phyloP scores from a whole-genome alignment of 2,888 invertebrate species.

The Meiosimyza platycephala region DNA sequence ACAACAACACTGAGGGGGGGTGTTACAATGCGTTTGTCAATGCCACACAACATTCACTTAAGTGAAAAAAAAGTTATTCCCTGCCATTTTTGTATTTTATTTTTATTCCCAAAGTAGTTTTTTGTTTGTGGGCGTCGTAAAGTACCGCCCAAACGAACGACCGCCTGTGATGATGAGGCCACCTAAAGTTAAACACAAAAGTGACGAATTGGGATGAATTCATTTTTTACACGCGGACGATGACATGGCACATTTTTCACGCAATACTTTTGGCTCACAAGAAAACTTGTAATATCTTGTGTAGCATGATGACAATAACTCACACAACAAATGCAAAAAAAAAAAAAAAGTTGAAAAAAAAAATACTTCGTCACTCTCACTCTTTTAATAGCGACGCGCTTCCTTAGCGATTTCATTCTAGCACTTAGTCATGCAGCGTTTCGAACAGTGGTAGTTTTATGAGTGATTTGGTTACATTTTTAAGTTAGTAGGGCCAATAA shows the following conservation, averaged over 20 bases:
- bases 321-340: background rate
- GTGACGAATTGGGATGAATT: slow-evolving; percentile 27
- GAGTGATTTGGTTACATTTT: too few relatives aligned
- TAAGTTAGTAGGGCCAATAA: too few relatives aligned
- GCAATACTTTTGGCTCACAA: slow-evolving; percentile 5
- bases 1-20: slow-evolving; percentile 9
- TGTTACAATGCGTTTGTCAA: background rate
- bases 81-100: background rate
- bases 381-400: too few relatives aligned
- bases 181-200: slow-evolving; percentile 7
- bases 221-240: slow-evolving; percentile 21
- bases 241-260: slow-evolving; percentile 17
- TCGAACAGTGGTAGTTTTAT: too few relatives aligned
- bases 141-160: background rate
- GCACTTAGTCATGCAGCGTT: too few relatives aligned
- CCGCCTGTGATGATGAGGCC: background rate
- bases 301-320: slow-evolving; percentile 24
- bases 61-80: slow-evolving; percentile 23
- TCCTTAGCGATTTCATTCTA: too few relatives aligned
- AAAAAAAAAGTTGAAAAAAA: too few relatives aligned
- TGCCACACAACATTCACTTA: slow-evolving; percentile 6
- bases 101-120: slow-evolving; percentile 8
- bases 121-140: background rate
- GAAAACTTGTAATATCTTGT: slow-evolving; percentile 24
- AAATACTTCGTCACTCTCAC: too few relatives aligned